Evolutionary conservation across 2,888 invertebrate species (phyloP).

Genomic region (Encarsia formosa): DNA sequence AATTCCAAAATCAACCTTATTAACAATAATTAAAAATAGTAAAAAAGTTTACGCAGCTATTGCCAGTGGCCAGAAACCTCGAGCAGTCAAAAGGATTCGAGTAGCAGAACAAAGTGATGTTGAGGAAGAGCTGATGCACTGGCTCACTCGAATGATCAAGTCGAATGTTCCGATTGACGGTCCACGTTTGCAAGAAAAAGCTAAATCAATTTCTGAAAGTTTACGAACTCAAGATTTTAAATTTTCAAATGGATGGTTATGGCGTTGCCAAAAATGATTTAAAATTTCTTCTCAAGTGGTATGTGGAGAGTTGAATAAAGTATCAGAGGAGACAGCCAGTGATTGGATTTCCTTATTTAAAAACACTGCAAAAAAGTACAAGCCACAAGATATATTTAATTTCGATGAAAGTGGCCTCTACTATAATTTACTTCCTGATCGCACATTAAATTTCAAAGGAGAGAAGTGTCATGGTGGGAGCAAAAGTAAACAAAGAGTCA

Average conservation of each 20-base stretch:
- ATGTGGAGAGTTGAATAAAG: slow-evolving; percentile 2
- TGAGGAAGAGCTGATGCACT: too few species aligned
- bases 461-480: slow-evolving; percentile 1
- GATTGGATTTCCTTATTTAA: background rate
- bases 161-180: slow-evolving; percentile 3
- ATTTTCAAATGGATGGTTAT: background rate
- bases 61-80: too few species aligned
- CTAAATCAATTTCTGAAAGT: background rate
- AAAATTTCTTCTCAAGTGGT: background rate
- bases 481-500: slow-evolving; percentile 1
- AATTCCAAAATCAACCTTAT: too few species aligned
- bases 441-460: background rate
- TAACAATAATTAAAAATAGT: too few species aligned
- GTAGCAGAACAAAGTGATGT: too few species aligned
- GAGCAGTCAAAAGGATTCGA: too few species aligned
- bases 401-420: background rate
- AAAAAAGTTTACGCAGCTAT: too few species aligned
- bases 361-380: background rate
- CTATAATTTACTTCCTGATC: background rate
- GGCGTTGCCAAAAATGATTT: background rate
- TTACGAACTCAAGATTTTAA: background rate
- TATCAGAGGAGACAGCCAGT: background rate
- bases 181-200: slow-evolving; percentile 1
- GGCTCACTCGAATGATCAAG: too few species aligned
- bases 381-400: background rate